phyloP scores from a whole-genome alignment of 2,888 invertebrate species.

The Drosophila longiperda region DNA sequence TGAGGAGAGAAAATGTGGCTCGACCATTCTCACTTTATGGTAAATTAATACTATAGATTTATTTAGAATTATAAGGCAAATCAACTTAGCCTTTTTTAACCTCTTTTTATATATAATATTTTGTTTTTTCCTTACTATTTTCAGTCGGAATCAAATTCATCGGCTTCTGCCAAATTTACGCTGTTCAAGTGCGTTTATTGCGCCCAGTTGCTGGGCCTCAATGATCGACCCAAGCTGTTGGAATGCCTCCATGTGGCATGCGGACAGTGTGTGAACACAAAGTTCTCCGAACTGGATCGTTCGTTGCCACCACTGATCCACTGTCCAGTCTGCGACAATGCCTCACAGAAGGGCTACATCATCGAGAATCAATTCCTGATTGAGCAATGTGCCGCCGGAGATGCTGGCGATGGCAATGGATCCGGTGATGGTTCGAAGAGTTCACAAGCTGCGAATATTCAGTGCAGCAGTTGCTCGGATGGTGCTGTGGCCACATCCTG shows the following conservation, averaged over 20 bases:
- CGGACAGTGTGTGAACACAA: slow-evolving; percentile 89
- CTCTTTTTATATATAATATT: neutral
- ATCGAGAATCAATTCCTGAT: slow-evolving; percentile 94
- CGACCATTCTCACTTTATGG: neutral
- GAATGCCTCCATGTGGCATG: slow-evolving; percentile 96
- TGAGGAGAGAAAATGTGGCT: neutral
- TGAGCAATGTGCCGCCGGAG: slow-evolving; percentile 85
- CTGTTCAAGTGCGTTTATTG: slow-evolving; percentile 87
- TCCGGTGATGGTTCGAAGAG: slow-evolving; percentile 67
- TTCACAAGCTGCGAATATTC: slow-evolving; percentile 81
- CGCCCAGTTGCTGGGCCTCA: slow-evolving; percentile 86
- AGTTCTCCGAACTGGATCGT: slow-evolving; percentile 86
- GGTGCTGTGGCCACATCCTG: slow-evolving; percentile 93
- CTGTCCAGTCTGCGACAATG: slow-evolving; percentile 91
- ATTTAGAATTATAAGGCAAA: neutral
- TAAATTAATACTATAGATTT: neutral
- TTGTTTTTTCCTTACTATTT: slow-evolving; percentile 17
- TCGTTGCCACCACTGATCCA: slow-evolving; percentile 84
- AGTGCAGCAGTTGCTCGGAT: slow-evolving; percentile 95
- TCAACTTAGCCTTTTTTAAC: neutral
- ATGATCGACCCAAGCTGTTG: slow-evolving; percentile 91
- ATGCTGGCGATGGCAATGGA: slow-evolving; percentile 70
- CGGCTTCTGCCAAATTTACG: slow-evolving; percentile 82
- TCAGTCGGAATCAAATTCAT: slow-evolving; percentile 83
- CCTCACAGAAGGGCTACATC: slow-evolving; percentile 89